Evolutionary conservation across 1,140 invertebrate species (phyloP).

Genomic region (Zaprionus lachaisei): DNA sequence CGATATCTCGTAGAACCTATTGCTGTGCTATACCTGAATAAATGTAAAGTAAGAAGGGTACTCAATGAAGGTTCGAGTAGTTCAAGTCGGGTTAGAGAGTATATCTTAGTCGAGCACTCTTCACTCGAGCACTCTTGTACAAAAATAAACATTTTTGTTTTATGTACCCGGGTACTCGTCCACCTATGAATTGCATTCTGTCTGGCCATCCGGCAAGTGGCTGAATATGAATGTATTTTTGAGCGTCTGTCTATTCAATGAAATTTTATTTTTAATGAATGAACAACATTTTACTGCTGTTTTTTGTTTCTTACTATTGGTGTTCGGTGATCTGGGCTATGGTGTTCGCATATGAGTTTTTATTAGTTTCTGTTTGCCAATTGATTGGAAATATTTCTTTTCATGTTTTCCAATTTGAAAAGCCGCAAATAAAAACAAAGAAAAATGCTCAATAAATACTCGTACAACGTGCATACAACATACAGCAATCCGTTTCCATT

Average conservation of each 20-base stretch:
- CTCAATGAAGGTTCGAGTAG: background rate
- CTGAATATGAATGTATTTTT: conserved; percentile 58
- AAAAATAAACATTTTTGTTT: conserved; percentile 53
- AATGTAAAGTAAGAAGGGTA: background rate
- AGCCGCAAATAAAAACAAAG: conserved; percentile 58
- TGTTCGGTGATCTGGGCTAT: conserved; percentile 6
- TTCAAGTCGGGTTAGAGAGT: background rate
- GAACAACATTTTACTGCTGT: conserved; percentile 70
- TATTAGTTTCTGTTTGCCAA: conserved; percentile 78
- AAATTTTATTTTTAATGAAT: conserved; percentile 81
- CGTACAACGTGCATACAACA: conserved; percentile 1
- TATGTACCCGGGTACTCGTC: conserved; percentile 5
- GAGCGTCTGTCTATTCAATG: conserved; percentile 67
- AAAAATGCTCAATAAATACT: conserved; percentile 37
- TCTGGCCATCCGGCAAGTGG: conserved; percentile 35
- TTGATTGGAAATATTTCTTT: conserved; percentile 83
- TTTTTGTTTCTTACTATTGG: conserved; percentile 37
- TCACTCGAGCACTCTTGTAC: conserved; percentile 5
- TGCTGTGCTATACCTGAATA: background rate
- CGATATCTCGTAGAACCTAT: background rate
- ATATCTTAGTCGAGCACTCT: background rate
- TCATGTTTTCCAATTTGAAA: conserved; percentile 74
- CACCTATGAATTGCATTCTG: conserved; percentile 38
- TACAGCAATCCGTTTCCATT: conserved; percentile 12
- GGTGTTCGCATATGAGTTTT: conserved; percentile 68